Evolutionary conservation across 2,113 vertebrate genomes (phyloP).

Genomic region (Osmerus eperlanus): DNA sequence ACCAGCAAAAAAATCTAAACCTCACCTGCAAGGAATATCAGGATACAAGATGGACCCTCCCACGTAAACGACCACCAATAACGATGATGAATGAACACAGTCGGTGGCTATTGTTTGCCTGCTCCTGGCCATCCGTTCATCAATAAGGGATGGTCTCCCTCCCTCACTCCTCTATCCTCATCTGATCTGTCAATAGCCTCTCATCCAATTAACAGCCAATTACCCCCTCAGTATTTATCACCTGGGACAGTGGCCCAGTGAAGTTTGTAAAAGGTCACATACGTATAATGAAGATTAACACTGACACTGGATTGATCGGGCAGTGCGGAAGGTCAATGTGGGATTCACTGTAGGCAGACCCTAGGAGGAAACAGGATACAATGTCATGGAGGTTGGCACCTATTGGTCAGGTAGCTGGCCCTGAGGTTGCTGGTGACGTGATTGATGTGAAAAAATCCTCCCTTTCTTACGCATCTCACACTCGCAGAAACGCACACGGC

Average conservation of each 20-base stretch:
- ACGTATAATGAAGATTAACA: constrained; percentile 67
- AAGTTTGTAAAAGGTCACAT: constrained; percentile 62
- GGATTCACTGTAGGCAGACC: not conserved
- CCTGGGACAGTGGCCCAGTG: constrained; percentile 44
- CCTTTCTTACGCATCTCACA: too few relatives aligned
- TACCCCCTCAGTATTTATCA: constrained; percentile 60
- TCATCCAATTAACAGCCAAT: constrained; percentile 70
- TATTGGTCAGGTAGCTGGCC: too few relatives aligned
- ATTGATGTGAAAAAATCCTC: too few relatives aligned
- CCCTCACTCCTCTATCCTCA: constrained; percentile 47
- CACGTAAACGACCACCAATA: constrained; percentile 32
- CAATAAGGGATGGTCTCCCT: constrained; percentile 46
- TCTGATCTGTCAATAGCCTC: constrained; percentile 60
- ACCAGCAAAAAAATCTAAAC: not conserved
- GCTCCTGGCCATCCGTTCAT: constrained; percentile 42
- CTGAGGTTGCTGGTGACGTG: too few relatives aligned
- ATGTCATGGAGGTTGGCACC: too few relatives aligned
- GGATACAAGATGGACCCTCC: not conserved
- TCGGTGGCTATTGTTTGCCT: constrained; percentile 43
- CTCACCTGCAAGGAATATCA: not conserved
- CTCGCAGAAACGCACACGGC: too few relatives aligned
- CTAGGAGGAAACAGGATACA: not conserved
- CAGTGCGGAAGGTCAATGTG: constrained; percentile 42
- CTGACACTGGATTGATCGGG: constrained; percentile 46
- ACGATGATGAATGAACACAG: constrained; percentile 53